phyloP scores from a whole-genome alignment of 92 coral and sea anemone genomes.

The Paragorgia papillata region DNA sequence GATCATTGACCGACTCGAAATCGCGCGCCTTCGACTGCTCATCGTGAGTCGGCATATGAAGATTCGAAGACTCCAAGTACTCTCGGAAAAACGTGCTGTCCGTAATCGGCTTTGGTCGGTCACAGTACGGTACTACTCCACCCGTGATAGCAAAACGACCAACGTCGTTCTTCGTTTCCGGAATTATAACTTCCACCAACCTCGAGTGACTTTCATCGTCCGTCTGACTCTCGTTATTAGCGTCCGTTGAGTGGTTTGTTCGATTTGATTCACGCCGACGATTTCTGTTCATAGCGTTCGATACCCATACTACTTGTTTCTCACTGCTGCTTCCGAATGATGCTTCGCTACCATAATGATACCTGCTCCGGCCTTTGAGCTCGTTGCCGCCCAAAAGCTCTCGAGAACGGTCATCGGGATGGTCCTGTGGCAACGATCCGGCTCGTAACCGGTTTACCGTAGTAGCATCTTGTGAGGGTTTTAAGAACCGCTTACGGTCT shows the following conservation, averaged over 20 bases:
- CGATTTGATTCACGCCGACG: background rate
- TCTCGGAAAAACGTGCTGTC: slow-evolving; percentile 17
- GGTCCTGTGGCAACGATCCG: slow-evolving; percentile 18
- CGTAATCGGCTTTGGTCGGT: slow-evolving; percentile 11
- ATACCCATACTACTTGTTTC: slow-evolving; percentile 19
- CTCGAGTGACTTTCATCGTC: slow-evolving; percentile 3
- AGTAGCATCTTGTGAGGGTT: background rate
- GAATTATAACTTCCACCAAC: slow-evolving; percentile 26
- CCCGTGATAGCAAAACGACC: slow-evolving; percentile 1
- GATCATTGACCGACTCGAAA: slow-evolving; percentile 13
- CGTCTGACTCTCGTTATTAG: slow-evolving; percentile 1
- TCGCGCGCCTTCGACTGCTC: slow-evolving; percentile 19
- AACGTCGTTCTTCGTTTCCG: background rate
- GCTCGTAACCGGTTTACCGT: slow-evolving; percentile 19
- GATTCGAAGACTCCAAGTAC: background rate
- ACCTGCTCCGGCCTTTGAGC: background rate
- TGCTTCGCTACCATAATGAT: slow-evolving; percentile 32
- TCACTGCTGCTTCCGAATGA: slow-evolving; percentile 4
- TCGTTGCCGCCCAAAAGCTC: background rate
- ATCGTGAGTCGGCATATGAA: slow-evolving; percentile 17
- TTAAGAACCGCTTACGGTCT: slow-evolving; percentile 5
- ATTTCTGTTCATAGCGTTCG: slow-evolving; percentile 4
- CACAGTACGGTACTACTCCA: background rate
- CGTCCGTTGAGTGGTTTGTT: slow-evolving; percentile 2
- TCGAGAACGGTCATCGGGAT: slow-evolving; percentile 6